Evolutionary conservation across 1,140 invertebrate genomes (phyloP), one percentile per base, ranked within the genome.

Genomic region (Drosophila grimshawi): DNA sequence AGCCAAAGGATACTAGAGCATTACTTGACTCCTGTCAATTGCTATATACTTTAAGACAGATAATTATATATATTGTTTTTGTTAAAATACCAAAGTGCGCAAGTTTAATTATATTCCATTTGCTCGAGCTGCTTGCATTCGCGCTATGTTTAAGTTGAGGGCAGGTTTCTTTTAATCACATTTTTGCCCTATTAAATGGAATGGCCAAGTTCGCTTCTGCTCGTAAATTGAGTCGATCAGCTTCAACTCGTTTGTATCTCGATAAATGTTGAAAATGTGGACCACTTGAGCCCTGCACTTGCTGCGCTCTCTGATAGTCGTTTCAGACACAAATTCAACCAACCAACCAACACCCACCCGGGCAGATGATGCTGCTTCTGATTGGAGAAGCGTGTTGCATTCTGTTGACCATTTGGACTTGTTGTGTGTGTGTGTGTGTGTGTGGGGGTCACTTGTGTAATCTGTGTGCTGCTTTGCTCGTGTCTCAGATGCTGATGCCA

Each of bases 261-360:
- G 41, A 29, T 32, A 32, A 33, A 37, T n/a, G 19, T 43, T 60
- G 49, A 37, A 64, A 33, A 41, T 37, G 35, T 45, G 57, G 10
- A 53, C 30, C 57, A 45, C 48, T 62, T 62, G 57, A 69, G 48
- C 35, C 41, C 39, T 52, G 56, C 57, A 41, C 46, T 35, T 48
- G n/a, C 19, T 33, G 30, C 33, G 6, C 27, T 55, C 10, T 37
- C 27, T 7, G 41, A 33, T 30, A 55, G 39, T 27, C 27, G 39
- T n/a, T 33, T 35, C 27, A 10, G 32, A 49, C 53, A 46, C 43
- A 49, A 33, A 39, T 3, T 5, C 48, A 52, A n/a, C 33, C 30
- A 52, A n/a, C 33, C 30, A 52, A 19, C 19, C 19, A 19, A 19
- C n/a, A 52, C 5, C 11, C n/a, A 35, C 32, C 33, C 32, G 11